Conservation (phyloP, 2,888 invertebrate genomes). For the Scrobipalpa costella region DNA sequence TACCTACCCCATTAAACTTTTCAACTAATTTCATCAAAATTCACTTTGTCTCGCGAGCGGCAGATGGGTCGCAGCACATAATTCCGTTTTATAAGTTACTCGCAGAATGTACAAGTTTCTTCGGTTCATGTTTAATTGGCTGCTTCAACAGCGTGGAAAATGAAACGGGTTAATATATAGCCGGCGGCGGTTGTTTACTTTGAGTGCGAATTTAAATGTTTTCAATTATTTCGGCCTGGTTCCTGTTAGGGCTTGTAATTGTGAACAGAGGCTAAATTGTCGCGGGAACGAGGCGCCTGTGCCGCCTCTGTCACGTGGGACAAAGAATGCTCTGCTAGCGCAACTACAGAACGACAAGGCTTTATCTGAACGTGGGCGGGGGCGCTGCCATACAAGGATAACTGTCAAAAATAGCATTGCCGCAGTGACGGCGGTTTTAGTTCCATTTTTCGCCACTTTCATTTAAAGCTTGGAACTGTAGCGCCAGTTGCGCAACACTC, state of each 20-base stretch:
- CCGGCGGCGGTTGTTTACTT: constrained; percentile 5
- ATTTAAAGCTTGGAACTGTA: neutral
- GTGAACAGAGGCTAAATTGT: constrained; percentile 34
- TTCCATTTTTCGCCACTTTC: too few relatives aligned
- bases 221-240: constrained; percentile 21
- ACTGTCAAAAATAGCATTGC: too few relatives aligned
- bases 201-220: constrained; percentile 23
- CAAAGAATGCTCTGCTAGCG: constrained; percentile 28
- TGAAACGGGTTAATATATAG: constrained; percentile 40
- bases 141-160: constrained; percentile 58
- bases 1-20: constrained; percentile 61
- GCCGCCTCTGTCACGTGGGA: neutral
- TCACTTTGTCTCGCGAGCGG: constrained; percentile 68
- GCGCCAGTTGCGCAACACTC: constrained; percentile 3
- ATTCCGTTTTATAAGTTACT: constrained; percentile 74
- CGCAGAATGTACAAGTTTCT: constrained; percentile 68
- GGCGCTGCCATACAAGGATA: too few relatives aligned
- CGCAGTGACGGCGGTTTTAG: too few relatives aligned
- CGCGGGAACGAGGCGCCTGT: constrained; percentile 35
- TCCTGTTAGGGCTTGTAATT: constrained; percentile 33
- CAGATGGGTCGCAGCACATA: constrained; percentile 70
- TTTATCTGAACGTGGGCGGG: too few relatives aligned
- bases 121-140: constrained; percentile 67
- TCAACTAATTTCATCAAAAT: constrained; percentile 75
- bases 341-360: too few relatives aligned